Conservation (phyloP, 30 jellyfish, hydroid and myxozoan species). For the Nemopilema nomurai region DNA sequence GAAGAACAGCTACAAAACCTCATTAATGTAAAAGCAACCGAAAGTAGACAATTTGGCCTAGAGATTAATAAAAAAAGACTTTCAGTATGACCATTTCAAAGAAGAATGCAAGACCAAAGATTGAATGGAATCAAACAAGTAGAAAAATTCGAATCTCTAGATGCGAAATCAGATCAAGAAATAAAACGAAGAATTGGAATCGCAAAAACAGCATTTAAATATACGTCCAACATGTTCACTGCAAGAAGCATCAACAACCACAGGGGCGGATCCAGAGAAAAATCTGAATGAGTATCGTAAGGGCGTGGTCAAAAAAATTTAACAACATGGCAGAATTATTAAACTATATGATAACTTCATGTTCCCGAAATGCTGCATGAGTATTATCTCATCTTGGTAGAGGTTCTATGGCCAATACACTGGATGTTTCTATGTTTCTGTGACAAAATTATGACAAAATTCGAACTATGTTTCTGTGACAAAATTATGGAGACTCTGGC, state of each 20-base stretch:
- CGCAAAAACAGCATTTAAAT: conserved; percentile 17
- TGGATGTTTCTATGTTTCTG: no score
- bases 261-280: no score
- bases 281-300: no score
- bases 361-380: no score
- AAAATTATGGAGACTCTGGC: no score
- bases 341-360: no score
- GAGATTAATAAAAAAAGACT: conserved; percentile 25
- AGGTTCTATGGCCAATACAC: no score
- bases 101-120: conserved; percentile 26
- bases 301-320: no score
- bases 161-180: conserved; percentile 14
- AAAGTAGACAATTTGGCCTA: conserved; percentile 26
- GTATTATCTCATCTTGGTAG: no score
- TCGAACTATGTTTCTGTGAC: no score
- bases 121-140: conserved; percentile 17
- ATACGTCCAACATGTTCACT: conserved; percentile 12
- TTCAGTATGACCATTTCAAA: conserved; percentile 30
- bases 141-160: conserved; percentile 3
- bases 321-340: no score
- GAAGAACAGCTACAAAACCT: conserved; percentile 50
- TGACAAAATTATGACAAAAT: no score
- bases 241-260: conserved; percentile 8
- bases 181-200: conserved; percentile 12
- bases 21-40: conserved; percentile 32